phyloP scores from a whole-genome alignment of 1,140 invertebrate species.

The Pseudomyrmex gracilis region DNA sequence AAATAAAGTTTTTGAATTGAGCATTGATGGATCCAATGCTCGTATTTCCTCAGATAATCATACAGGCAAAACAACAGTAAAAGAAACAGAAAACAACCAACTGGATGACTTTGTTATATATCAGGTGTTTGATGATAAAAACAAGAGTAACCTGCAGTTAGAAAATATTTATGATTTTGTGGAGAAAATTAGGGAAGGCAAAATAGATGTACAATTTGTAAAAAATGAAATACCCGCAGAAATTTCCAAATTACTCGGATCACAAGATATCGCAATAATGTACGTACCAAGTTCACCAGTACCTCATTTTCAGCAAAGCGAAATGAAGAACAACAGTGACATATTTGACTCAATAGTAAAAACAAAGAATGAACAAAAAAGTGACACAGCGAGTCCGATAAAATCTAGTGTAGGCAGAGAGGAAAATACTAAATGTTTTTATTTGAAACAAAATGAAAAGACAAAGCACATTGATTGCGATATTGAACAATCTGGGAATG shows the following conservation, averaged over 20 bases:
- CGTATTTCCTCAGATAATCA: slow-evolving; percentile 5
- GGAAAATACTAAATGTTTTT: background rate
- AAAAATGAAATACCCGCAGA: slow-evolving; percentile 63
- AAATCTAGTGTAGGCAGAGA: background rate
- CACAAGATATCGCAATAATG: slow-evolving; percentile 68
- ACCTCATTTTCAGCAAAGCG: slow-evolving; percentile 33
- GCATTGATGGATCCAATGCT: background rate
- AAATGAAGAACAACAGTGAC: slow-evolving; percentile 21
- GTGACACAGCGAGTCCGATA: slow-evolving; percentile 9
- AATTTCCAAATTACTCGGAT: slow-evolving; percentile 61
- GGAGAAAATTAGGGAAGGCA: background rate
- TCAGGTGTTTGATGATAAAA: background rate
- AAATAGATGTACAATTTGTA: background rate
- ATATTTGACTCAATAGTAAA: background rate
- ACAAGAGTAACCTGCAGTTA: slow-evolving; percentile 9
- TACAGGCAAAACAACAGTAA: background rate
- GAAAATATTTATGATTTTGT: slow-evolving; percentile 11
- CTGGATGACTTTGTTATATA: slow-evolving; percentile 34
- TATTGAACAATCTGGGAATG: slow-evolving; percentile 20
- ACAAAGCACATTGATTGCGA: background rate
- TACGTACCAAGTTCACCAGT: slow-evolving; percentile 65
- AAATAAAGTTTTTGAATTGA: slow-evolving; percentile 12
- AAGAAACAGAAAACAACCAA: background rate
- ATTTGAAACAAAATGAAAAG: slow-evolving; percentile 16
- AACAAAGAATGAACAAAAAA: background rate